Conservation (phyloP, 2,888 invertebrate genomes). For the Leptura quadrifasciata region DNA sequence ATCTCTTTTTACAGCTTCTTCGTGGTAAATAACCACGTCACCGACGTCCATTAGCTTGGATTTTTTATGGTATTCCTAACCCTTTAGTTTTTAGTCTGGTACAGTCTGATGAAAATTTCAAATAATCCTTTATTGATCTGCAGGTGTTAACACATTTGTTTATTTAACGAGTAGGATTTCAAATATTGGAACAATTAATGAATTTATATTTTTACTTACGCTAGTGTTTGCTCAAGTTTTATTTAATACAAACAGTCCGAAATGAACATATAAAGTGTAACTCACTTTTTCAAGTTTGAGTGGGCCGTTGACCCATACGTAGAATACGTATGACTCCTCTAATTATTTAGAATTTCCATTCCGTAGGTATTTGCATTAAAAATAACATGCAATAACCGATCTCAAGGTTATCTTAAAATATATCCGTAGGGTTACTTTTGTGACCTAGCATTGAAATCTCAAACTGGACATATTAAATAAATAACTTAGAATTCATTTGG, state of each 20-base stretch:
- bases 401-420: too few species aligned
- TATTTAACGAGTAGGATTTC: conserved; percentile 44
- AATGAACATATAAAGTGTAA: background rate
- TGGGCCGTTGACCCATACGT: conserved; percentile 20
- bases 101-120: conserved; percentile 57
- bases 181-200: conserved; percentile 43
- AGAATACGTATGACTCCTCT: background rate
- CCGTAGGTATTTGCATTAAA: background rate
- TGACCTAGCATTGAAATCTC: background rate
- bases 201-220: conserved; percentile 34
- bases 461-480: too few species aligned
- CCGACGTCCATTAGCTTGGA: conserved; percentile 66
- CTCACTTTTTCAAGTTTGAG: conserved; percentile 8
- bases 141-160: conserved; percentile 40
- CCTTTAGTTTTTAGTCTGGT: conserved; percentile 66
- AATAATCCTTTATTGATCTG: conserved; percentile 38
- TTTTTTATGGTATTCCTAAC: conserved; percentile 69
- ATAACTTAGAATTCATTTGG: too few species aligned
- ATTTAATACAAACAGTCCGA: conserved; percentile 23
- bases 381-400: background rate
- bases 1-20: conserved; percentile 58
- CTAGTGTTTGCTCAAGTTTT: conserved; percentile 34
- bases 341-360: background rate
- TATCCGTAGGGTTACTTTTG: too few species aligned
- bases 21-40: conserved; percentile 65